phyloP scores from a whole-genome alignment of 2,113 vertebrate species.

The Barnardius zonarius region DNA sequence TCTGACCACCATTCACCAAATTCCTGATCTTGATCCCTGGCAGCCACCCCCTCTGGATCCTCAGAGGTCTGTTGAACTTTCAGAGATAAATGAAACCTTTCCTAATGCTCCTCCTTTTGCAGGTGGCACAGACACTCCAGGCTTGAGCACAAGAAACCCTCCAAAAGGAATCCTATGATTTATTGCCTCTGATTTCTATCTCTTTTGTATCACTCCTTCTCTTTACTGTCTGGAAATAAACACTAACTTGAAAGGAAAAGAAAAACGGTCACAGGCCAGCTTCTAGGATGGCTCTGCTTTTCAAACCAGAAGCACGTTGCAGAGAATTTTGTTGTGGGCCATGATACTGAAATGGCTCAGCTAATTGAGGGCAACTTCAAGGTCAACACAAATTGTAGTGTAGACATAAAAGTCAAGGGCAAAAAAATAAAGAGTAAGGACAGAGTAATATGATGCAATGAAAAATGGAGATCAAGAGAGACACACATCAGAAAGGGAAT shows the following conservation, averaged over 20 bases:
- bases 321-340: neutral
- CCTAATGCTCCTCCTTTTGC: neutral
- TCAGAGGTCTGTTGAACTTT: neutral
- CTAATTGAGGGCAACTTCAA: constrained; percentile 53
- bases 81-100: neutral
- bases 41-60: neutral
- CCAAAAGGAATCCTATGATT: neutral
- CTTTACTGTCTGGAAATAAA: constrained; percentile 57
- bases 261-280: neutral
- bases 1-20: neutral
- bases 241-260: constrained; percentile 31
- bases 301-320: neutral
- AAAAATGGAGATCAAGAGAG: neutral
- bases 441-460: neutral
- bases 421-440: constrained; percentile 32
- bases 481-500: neutral
- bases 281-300: neutral
- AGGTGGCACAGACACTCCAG: neutral
- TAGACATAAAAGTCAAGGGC: constrained; percentile 33
- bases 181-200: constrained; percentile 8
- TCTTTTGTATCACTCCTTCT: constrained; percentile 7
- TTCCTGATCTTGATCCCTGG: neutral
- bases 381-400: constrained; percentile 22
- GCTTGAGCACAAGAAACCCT: neutral
- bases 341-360: neutral